A percentile compares a stretch with the other conserved stretches of the same genome.
phyloP scores from a whole-genome alignment of 2,797 vertebrate species.

The Eulemur mongoz region DNA sequence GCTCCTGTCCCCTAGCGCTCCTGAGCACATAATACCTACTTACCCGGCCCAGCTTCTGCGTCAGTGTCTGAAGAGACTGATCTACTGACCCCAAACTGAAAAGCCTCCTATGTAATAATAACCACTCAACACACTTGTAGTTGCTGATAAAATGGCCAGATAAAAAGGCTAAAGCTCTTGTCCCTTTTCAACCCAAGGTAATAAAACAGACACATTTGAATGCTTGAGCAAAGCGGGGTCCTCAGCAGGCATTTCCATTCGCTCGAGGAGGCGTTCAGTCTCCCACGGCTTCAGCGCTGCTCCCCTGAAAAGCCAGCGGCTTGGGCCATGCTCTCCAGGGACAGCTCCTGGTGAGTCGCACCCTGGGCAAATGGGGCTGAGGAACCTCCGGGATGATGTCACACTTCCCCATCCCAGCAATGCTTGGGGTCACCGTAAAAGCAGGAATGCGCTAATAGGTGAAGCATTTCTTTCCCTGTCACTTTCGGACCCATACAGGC shows the following conservation, averaged over 20 bases:
- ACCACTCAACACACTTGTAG: slow-evolving; percentile 72
- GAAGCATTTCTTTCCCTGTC: not conserved
- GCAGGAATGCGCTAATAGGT: not conserved
- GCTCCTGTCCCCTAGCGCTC: slow-evolving; percentile 78
- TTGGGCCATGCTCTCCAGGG: fast-evolving
- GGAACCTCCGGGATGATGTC: not conserved
- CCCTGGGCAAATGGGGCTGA: not conserved
- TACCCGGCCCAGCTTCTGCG: slow-evolving; percentile 61
- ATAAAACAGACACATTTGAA: slow-evolving; percentile 77
- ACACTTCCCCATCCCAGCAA: not conserved
- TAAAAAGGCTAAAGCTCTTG: slow-evolving; percentile 70
- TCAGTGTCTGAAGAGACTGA: slow-evolving; percentile 69
- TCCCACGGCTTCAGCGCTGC: not conserved
- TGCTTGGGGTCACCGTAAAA: not conserved
- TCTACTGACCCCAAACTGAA: slow-evolving; percentile 75
- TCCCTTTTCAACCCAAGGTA: slow-evolving; percentile 55
- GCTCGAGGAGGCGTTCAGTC: not conserved
- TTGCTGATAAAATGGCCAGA: slow-evolving; percentile 71
- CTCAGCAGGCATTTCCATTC: not conserved
- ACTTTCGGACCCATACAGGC: not conserved
- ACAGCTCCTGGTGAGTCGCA: not conserved
- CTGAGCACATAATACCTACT: slow-evolving; percentile 88
- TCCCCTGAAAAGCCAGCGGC: not conserved
- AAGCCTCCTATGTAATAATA: slow-evolving; percentile 66
- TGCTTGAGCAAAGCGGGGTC: slow-evolving; percentile 40